phyloP scores from a whole-genome alignment of 53 echinoderm and acorn worm genomes.

The Echinarachnius parma region DNA sequence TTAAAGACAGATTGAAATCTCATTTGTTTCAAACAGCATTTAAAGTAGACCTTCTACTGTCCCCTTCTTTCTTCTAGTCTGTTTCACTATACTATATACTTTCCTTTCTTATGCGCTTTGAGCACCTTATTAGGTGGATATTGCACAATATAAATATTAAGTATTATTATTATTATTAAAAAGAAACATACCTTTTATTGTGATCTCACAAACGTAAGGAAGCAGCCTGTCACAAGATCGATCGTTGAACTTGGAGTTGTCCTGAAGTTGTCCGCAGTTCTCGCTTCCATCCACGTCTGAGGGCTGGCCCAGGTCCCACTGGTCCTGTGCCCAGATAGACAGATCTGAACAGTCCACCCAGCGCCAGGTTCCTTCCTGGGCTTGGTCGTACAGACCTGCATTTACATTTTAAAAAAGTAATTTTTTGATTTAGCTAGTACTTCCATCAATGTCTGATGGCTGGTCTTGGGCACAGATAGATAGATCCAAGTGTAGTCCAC shows the following conservation, averaged over 20 bases:
- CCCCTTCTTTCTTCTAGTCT: too few species aligned
- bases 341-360: slow-evolving; percentile 77
- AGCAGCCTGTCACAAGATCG: slow-evolving; percentile 48
- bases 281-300: slow-evolving; percentile 59
- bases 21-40: too few species aligned
- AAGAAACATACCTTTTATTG: slow-evolving; percentile 68
- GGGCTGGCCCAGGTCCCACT: slow-evolving; percentile 76
- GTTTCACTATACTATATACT: too few species aligned
- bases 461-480: neutral
- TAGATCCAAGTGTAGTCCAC: too few species aligned
- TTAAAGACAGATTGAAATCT: too few species aligned
- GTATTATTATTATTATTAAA: too few species aligned
- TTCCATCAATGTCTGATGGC: neutral
- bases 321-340: slow-evolving; percentile 29
- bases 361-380: slow-evolving; percentile 66
- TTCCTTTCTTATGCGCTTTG: too few species aligned
- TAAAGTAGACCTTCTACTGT: too few species aligned
- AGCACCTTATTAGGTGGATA: too few species aligned
- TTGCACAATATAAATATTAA: too few species aligned
- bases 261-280: slow-evolving; percentile 65
- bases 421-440: too few species aligned
- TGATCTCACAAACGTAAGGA: slow-evolving; percentile 74
- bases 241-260: slow-evolving; percentile 69
- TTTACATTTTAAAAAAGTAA: too few species aligned
- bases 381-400: slow-evolving; percentile 76